These are phyloP conservation scores for Macaria notata DNA, from an alignment of 2,888 invertebrate genomes.

Conservation along the genomic window DNA sequence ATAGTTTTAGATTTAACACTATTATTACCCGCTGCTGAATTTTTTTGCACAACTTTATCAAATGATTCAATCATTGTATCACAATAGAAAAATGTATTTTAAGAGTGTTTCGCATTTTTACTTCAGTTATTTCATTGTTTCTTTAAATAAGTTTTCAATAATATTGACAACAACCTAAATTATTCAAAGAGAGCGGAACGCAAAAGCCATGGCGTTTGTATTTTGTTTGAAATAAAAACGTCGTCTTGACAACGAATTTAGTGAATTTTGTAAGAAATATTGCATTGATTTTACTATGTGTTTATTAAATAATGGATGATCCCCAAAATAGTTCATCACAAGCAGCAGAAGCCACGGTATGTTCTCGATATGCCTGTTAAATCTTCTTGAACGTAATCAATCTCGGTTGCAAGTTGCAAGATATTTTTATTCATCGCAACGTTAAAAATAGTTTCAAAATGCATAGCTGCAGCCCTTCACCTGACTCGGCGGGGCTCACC, in stretches of 20 bases:
- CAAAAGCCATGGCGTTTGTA: slow-evolving; percentile 42
- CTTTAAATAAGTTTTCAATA: too few species aligned
- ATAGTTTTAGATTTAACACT: too few species aligned
- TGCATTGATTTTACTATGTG: slow-evolving; percentile 68
- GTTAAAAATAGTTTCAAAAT: slow-evolving; percentile 65
- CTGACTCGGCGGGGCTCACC: slow-evolving; percentile 35
- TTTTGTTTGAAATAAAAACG: slow-evolving; percentile 69
- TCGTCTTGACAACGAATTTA: slow-evolving; percentile 77
- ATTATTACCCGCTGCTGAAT: too few species aligned
- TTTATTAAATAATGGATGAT: slow-evolving; percentile 77
- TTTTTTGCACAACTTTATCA: too few species aligned
- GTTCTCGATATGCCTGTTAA: slow-evolving; percentile 24
- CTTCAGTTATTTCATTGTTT: too few species aligned
- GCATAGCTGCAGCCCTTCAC: slow-evolving; percentile 53
- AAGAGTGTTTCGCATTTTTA: too few species aligned
- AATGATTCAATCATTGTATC: too few species aligned
- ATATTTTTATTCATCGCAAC: slow-evolving; percentile 58
- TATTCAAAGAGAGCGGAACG: slow-evolving; percentile 8
- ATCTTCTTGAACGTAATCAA: slow-evolving; percentile 25
- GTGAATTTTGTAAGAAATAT: slow-evolving; percentile 59
- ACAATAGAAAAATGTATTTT: too few species aligned
- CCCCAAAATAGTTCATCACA: slow-evolving; percentile 54
- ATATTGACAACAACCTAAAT: too few species aligned
- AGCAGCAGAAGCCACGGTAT: slow-evolving; percentile 66
- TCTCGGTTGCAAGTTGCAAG: slow-evolving; percentile 45